Evolutionary conservation across 2,113 vertebrate genomes (phyloP), one percentile per base, ranked within the genome.

Genomic region (Tragelaphus imberbis): DNA sequence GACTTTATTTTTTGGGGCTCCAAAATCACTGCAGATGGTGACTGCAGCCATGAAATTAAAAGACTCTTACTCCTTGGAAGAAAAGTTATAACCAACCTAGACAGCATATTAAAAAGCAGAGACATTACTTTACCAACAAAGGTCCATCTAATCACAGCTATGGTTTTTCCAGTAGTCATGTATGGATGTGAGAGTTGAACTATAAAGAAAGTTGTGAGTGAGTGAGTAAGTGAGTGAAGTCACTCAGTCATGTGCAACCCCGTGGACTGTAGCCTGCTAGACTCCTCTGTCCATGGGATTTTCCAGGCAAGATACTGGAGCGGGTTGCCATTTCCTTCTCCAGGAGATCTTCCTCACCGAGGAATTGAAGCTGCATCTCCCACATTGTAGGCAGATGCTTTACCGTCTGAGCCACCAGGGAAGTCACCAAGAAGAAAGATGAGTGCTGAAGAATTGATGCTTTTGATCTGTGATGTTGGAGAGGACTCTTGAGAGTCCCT

Each of bases 1-100:
- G 19, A 36, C 65, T 36, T 68, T 71, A 71, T 6, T 71, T 71
- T 21, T 0, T 0, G 0, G 65, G n/a, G n/a, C 65, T 71, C 65
- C 65, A 71, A 21, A 21, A 71, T 71, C 65, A 71, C n/a, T 71
- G 65, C 65, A 36, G 19, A 36, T 71, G n/a, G 19, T 71, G 65
- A 36, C 10, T 36, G 4, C 2, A 71, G 65, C 65, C n/a, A 21
- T 36, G 19, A 71, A 71, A 71, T 36, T 36, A 36, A 71, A 71
- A 71, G n/a, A 71, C 10, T 1, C n/a, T 36, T 71, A 36, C n/a
- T 71, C n/a, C 19, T 71, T 71, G 2, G 65, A 36, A 71, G 65
- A n/a, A 71, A 36, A 71, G 9, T 71, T 71, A 71, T 21, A 10
- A 71, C 10, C n/a, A 71, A 36, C n/a, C 5, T 71, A 71, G n/a